Percentiles rank a stretch among this genome's conserved stretches.
phyloP scores from a whole-genome alignment of 1,140 invertebrate species.

The Delia radicum region DNA sequence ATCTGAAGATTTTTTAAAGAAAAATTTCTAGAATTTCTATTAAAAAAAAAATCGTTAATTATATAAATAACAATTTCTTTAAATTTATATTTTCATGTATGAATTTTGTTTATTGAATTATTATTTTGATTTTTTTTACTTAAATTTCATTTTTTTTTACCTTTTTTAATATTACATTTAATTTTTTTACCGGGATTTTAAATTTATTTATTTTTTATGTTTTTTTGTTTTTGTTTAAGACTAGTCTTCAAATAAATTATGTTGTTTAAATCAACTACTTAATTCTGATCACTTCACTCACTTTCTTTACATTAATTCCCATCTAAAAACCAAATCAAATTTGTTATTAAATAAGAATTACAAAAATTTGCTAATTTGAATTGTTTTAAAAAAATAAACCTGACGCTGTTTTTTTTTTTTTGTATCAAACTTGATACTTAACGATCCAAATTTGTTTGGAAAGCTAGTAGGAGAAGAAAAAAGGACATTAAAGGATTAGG shows the following conservation, averaged over 20 bases:
- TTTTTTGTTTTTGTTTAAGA: not conserved
- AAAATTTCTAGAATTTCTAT: too few species aligned
- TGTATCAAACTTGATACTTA: too few species aligned
- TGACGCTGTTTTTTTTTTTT: too few species aligned
- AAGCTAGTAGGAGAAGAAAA: not conserved
- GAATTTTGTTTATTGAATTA: not conserved
- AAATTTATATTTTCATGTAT: not conserved
- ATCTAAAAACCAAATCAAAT: not conserved
- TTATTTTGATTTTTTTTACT: not conserved
- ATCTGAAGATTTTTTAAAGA: not conserved
- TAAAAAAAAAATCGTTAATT: too few species aligned
- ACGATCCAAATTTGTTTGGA: not conserved
- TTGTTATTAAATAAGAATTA: not conserved
- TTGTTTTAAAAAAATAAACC: too few species aligned
- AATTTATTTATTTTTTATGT: not conserved
- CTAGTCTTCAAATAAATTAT: constrained; percentile 9
- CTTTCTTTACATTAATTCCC: not conserved
- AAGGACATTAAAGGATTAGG: too few species aligned
- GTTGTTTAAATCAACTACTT: not conserved
- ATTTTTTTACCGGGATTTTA: too few species aligned
- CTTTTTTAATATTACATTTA: not conserved
- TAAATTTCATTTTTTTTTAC: not conserved
- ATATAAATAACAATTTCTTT: too few species aligned
- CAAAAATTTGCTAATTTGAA: not conserved
- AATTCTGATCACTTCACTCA: not conserved